phyloP scores from a whole-genome alignment of 2,888 invertebrate genomes.

The Tetanocera ferruginea region DNA sequence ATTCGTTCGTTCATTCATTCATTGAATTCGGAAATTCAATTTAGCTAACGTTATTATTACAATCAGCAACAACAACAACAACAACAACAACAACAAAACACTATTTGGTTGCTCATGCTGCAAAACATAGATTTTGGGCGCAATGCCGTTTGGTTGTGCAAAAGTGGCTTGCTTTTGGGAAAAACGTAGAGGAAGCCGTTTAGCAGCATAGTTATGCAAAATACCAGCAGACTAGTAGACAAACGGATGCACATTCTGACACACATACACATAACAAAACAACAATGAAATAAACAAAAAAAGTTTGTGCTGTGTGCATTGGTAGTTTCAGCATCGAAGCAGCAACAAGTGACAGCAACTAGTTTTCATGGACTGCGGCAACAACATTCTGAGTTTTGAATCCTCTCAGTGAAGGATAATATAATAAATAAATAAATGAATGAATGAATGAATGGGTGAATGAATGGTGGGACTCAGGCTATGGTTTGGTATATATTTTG shows the following conservation, averaged over 20 bases:
- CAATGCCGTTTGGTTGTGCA: too few relatives aligned
- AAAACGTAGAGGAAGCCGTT: too few relatives aligned
- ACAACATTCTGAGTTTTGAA: slow-evolving; percentile 39
- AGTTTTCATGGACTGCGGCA: slow-evolving; percentile 31
- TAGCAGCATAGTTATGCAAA: too few relatives aligned
- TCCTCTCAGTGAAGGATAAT: background rate
- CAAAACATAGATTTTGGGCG: too few relatives aligned
- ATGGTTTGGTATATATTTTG: slow-evolving; percentile 61
- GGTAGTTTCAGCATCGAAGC: background rate
- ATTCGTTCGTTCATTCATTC: slow-evolving; percentile 63
- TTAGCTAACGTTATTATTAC: slow-evolving; percentile 51
- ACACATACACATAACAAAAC: slow-evolving; percentile 37
- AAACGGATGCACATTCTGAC: background rate
- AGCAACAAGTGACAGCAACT: slow-evolving; percentile 36
- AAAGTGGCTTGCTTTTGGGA: too few relatives aligned
- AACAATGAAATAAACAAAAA: slow-evolving; percentile 37
- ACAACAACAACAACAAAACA: slow-evolving; percentile 32
- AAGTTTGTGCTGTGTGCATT: background rate
- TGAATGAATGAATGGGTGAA: background rate
- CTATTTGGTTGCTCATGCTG: too few relatives aligned
- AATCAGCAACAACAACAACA: slow-evolving; percentile 40
- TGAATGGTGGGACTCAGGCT: slow-evolving; percentile 3
- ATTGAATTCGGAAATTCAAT: slow-evolving; percentile 68
- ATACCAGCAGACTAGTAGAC: background rate
- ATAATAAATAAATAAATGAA: slow-evolving; percentile 4